Evolutionary conservation across 2,113 vertebrate species (phyloP).

Genomic region (Embiotoca jacksoni): DNA sequence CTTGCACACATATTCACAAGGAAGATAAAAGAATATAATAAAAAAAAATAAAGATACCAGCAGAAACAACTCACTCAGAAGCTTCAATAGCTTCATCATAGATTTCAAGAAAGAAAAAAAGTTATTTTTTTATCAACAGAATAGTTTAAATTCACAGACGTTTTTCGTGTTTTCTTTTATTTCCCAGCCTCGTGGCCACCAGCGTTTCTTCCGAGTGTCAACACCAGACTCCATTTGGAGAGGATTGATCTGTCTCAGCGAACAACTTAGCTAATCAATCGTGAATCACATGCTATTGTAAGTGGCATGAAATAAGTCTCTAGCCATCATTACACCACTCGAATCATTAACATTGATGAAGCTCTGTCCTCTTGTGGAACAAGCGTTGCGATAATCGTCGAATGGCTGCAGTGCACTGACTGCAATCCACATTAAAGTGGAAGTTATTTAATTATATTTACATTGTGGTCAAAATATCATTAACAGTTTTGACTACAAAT

Average conservation of each 20-base stretch:
- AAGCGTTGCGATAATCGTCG: background rate
- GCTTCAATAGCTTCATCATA: too few relatives aligned
- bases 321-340: slow-evolving; percentile 3
- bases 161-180: background rate
- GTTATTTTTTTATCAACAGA: too few relatives aligned
- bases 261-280: slow-evolving; percentile 50
- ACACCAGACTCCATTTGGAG: slow-evolving; percentile 29
- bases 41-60: too few relatives aligned
- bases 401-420: background rate
- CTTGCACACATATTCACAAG: too few relatives aligned
- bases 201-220: background rate
- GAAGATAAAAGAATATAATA: too few relatives aligned
- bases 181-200: background rate
- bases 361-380: background rate
- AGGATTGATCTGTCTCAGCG: slow-evolving; percentile 38
- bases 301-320: slow-evolving; percentile 18
- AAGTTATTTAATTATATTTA: slow-evolving; percentile 1
- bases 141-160: too few relatives aligned
- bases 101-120: too few relatives aligned
- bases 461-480: background rate
- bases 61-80: too few relatives aligned
- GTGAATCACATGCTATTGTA: slow-evolving; percentile 19
- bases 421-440: background rate
- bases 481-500: background rate
- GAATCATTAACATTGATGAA: background rate